Conservation (phyloP, 2,113 vertebrate species). For the Oplegnathus fasciatus region DNA sequence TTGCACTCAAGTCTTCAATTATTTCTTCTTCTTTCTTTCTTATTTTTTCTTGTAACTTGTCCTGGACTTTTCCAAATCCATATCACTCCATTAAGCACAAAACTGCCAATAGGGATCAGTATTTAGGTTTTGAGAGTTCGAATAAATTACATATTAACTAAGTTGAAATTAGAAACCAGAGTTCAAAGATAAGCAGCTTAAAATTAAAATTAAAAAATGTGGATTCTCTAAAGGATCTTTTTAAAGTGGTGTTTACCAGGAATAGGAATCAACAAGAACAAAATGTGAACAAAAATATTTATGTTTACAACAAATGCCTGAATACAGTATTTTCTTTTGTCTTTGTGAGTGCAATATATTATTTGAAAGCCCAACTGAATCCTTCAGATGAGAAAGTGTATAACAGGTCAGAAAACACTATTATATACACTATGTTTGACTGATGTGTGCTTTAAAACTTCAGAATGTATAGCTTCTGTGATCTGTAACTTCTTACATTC, state of each 20-base stretch:
- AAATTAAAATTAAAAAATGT: background rate
- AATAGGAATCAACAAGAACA: background rate
- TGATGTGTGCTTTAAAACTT: background rate
- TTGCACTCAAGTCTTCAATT: background rate
- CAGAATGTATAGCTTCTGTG: background rate
- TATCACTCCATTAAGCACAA: background rate
- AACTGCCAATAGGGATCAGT: background rate
- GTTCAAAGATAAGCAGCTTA: background rate
- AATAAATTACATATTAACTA: background rate
- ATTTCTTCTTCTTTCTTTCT: background rate
- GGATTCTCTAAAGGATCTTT: background rate
- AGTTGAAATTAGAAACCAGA: background rate
- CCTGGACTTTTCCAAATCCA: background rate
- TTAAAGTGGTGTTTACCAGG: background rate
- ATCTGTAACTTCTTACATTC: background rate
- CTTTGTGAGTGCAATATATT: slow-evolving; percentile 46
- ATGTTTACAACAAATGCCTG: slow-evolving; percentile 36
- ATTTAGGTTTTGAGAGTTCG: background rate
- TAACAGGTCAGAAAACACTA: background rate
- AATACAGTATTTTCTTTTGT: background rate
- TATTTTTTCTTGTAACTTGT: background rate
- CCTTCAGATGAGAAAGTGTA: background rate
- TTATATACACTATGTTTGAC: background rate
- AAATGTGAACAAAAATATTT: slow-evolving; percentile 32
- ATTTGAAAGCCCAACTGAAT: slow-evolving; percentile 1